These are phyloP conservation scores for Pagrus major DNA, from an alignment of 2,113 vertebrate genomes.

Conservation along the genomic window DNA sequence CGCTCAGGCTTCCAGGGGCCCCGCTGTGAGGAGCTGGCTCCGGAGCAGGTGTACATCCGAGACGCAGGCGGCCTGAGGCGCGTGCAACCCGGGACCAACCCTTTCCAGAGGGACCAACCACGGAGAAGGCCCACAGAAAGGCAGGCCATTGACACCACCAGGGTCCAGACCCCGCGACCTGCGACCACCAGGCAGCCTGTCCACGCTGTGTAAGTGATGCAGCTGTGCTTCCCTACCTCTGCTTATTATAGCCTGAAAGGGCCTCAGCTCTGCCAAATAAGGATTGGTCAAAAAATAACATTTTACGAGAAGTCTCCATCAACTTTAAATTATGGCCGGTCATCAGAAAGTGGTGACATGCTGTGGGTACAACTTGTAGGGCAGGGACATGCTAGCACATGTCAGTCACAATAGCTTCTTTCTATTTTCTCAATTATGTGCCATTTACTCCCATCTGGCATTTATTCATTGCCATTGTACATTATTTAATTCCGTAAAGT, in stretches of 20 bases:
- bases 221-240: slow-evolving; percentile 24
- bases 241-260: slow-evolving; percentile 37
- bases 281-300: background rate
- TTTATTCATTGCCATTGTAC: background rate
- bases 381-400: background rate
- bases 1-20: slow-evolving; percentile 86
- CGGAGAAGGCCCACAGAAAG: slow-evolving; percentile 74
- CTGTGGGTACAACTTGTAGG: background rate
- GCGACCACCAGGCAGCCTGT: slow-evolving; percentile 70
- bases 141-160: slow-evolving; percentile 59
- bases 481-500: background rate
- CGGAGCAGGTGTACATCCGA: slow-evolving; percentile 86
- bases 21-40: slow-evolving; percentile 85
- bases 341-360: background rate
- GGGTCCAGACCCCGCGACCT: slow-evolving; percentile 73
- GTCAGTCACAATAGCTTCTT: background rate
- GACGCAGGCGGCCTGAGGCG: slow-evolving; percentile 77
- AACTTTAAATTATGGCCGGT: background rate
- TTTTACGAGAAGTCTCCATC: background rate
- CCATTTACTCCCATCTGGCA: background rate
- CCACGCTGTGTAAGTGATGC: slow-evolving; percentile 79
- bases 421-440: background rate
- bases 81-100: slow-evolving; percentile 73
- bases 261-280: slow-evolving; percentile 4
- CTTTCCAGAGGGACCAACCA: slow-evolving; percentile 73